Percentiles rank a stretch among this genome's conserved stretches.
These are phyloP conservation scores for Argyresthia albistria DNA, from an alignment of 2,888 invertebrate genomes.

Conservation along the genomic window DNA sequence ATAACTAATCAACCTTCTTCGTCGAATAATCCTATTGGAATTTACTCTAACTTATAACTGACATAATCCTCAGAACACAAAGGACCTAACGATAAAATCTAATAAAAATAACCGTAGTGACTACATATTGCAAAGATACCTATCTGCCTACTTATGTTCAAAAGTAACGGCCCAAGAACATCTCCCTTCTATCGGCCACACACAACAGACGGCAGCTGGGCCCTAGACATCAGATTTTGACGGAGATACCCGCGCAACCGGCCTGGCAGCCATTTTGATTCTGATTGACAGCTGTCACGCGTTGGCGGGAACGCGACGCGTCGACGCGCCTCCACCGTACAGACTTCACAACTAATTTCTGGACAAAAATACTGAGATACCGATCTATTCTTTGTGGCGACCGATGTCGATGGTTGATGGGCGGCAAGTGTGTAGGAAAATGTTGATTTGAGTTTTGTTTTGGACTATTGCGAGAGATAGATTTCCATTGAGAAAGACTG, in stretches of 20 bases:
- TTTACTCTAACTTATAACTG: no score
- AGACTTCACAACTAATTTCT: slow-evolving; percentile 6
- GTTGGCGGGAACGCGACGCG: slow-evolving; percentile 67
- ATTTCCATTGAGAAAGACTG: not conserved
- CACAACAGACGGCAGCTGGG: slow-evolving; percentile 1
- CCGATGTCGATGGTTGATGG: no score
- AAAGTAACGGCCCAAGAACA: not conserved
- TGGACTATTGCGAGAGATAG: not conserved
- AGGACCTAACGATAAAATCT: no score
- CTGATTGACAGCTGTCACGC: slow-evolving; percentile 72
- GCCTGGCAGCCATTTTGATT: slow-evolving; percentile 62
- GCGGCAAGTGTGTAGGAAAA: no score
- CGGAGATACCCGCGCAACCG: slow-evolving; percentile 24
- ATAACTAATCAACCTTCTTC: no score
- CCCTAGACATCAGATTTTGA: not conserved
- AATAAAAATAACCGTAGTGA: no score
- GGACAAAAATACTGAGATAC: not conserved
- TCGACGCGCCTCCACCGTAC: slow-evolving; percentile 51
- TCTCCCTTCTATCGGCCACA: slow-evolving; percentile 4
- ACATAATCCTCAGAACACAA: no score
- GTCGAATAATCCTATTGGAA: no score
- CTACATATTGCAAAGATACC: not conserved
- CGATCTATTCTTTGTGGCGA: no score
- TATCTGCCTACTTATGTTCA: not conserved
- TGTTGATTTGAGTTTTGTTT: not conserved